Evolutionary conservation across 2,797 vertebrate species (phyloP).

Genomic region (Alca torda): DNA sequence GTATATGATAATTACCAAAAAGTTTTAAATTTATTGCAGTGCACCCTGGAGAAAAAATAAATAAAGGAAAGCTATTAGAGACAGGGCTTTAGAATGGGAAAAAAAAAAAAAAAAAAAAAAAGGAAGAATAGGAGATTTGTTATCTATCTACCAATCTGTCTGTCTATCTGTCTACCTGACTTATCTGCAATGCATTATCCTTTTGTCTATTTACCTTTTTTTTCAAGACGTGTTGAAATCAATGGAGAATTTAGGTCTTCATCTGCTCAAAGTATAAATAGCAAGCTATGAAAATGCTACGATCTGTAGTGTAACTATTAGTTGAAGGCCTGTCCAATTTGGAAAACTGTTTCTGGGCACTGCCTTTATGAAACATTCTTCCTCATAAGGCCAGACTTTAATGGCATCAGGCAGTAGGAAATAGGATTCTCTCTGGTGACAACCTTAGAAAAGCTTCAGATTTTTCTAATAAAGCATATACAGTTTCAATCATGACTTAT

Average conservation of each 20-base stretch:
- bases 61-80: not conserved
- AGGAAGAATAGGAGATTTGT: not conserved
- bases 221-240: slow-evolving; percentile 1
- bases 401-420: not conserved
- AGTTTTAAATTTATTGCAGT: not conserved
- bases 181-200: not conserved
- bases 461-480: not conserved
- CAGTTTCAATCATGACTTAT: not conserved
- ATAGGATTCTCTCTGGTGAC: not conserved
- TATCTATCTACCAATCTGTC: not conserved
- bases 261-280: not conserved
- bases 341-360: not conserved
- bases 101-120: not conserved
- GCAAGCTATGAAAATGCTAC: not conserved
- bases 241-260: slow-evolving; percentile 25
- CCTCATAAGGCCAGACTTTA: not conserved
- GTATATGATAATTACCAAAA: not conserved
- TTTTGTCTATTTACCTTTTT: not conserved
- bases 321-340: not conserved
- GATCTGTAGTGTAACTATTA: not conserved
- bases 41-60: not conserved
- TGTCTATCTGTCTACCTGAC: not conserved
- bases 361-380: not conserved
- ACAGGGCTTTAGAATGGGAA: not conserved
- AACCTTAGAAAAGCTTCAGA: not conserved